These are phyloP conservation scores for Passer domesticus DNA, from an alignment of 2,113 vertebrate genomes.

Conservation along the genomic window DNA sequence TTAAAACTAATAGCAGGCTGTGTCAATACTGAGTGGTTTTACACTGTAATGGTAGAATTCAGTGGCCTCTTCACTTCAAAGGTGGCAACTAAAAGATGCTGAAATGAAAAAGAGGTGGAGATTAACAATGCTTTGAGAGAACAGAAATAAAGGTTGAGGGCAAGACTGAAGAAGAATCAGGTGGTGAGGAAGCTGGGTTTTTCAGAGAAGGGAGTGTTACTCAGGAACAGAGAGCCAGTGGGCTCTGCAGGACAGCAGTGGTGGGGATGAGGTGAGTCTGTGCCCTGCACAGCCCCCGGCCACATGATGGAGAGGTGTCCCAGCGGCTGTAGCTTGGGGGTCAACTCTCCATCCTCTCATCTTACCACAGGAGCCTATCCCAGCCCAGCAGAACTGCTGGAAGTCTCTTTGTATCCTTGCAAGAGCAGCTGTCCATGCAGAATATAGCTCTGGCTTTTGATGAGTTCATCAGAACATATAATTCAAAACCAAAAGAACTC, in stretches of 20 bases:
- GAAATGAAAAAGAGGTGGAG: neutral
- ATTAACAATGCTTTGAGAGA: neutral
- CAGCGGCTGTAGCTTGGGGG: neutral
- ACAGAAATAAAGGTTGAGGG: neutral
- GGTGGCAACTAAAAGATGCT: neutral
- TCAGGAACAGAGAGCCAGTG: neutral
- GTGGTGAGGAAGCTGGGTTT: neutral
- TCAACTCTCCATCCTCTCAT: neutral
- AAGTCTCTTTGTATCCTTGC: neutral
- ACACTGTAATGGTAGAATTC: neutral
- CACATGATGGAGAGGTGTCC: neutral
- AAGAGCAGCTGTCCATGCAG: neutral
- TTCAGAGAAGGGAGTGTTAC: neutral
- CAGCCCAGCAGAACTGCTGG: neutral
- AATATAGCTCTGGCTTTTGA: neutral
- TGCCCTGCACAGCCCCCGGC: neutral
- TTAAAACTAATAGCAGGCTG: neutral
- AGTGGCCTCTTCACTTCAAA: neutral
- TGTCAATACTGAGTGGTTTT: neutral
- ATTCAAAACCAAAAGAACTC: neutral
- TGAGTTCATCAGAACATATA: neutral
- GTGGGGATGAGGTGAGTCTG: neutral
- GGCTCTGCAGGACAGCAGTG: neutral
- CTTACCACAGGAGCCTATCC: neutral
- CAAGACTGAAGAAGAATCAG: neutral